These are phyloP conservation scores for Tolypeutes matacus DNA, from an alignment of 2,797 vertebrate genomes.

Conservation along the genomic window DNA sequence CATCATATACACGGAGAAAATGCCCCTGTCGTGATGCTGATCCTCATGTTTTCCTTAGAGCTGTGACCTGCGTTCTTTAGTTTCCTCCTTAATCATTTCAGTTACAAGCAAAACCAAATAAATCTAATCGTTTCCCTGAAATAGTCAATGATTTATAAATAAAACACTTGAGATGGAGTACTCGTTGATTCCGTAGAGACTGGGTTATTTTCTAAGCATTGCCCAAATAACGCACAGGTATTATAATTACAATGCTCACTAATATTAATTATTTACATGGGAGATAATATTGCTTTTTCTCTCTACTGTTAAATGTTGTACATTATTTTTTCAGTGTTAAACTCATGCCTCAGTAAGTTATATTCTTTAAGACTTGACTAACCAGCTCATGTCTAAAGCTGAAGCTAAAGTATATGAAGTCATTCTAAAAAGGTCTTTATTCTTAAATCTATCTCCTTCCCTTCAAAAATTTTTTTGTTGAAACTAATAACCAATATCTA, in stretches of 20 bases:
- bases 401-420: constrained; percentile 10
- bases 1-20: not conserved
- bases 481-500: constrained; percentile 1
- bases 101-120: constrained; percentile 59
- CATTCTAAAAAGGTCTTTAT: constrained; percentile 18
- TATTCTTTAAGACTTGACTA: constrained; percentile 49
- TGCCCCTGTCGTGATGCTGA: not conserved
- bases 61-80: not conserved
- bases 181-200: constrained; percentile 8
- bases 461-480: constrained; percentile 38
- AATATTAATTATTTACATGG: constrained; percentile 37
- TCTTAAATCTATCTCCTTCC: not conserved
- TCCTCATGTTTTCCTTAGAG: constrained; percentile 7
- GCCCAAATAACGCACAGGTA: not conserved
- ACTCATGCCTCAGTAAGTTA: not conserved
- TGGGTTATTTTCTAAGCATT: constrained; percentile 33
- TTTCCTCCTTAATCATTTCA: constrained; percentile 44
- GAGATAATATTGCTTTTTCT: not conserved
- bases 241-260: constrained; percentile 12
- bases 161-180: not conserved
- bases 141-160: constrained; percentile 27
- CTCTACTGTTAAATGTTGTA: not conserved
- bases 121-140: constrained; percentile 24
- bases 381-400: not conserved
- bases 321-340: constrained; percentile 21